Percentiles rank a stretch among this genome's conserved stretches.
phyloP scores from a whole-genome alignment of 2,888 invertebrate genomes.

The Drosophila sordidapex region DNA sequence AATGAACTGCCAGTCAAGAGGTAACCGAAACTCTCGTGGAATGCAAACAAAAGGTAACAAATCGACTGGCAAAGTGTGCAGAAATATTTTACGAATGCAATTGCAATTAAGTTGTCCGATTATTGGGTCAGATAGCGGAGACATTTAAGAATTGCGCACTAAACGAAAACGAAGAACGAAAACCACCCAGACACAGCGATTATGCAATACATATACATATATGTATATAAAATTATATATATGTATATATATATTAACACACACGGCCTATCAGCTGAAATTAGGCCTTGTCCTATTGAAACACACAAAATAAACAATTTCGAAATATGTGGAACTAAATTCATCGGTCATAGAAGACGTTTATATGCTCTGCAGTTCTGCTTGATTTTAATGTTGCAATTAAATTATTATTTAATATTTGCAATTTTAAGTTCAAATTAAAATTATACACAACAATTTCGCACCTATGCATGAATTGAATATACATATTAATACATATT shows the following conservation, averaged over 20 bases:
- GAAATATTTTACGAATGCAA: conserved; percentile 65
- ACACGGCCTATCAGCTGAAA: conserved; percentile 37
- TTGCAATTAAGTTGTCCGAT: conserved; percentile 81
- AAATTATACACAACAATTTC: neutral
- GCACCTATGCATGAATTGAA: neutral
- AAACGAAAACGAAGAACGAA: conserved; percentile 23
- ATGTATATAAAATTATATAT: neutral
- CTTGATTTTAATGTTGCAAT: too few relatives aligned
- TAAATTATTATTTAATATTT: neutral
- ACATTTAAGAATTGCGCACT: conserved; percentile 66
- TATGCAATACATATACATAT: neutral
- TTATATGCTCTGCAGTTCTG: neutral
- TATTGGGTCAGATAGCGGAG: conserved; percentile 76
- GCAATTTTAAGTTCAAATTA: neutral
- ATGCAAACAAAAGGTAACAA: conserved; percentile 29
- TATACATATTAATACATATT: neutral
- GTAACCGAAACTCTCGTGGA: neutral
- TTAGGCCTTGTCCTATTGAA: conserved; percentile 39
- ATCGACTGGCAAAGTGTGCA: conserved; percentile 29
- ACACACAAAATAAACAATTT: conserved; percentile 7
- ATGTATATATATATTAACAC: neutral
- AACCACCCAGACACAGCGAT: neutral
- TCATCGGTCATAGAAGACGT: neutral
- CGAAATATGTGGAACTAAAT: neutral
- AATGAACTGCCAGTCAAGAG: neutral